Evolutionary conservation across 30 jellyfish, hydroid and myxozoan species (phyloP).

Genomic region (Aurelia sp.): DNA sequence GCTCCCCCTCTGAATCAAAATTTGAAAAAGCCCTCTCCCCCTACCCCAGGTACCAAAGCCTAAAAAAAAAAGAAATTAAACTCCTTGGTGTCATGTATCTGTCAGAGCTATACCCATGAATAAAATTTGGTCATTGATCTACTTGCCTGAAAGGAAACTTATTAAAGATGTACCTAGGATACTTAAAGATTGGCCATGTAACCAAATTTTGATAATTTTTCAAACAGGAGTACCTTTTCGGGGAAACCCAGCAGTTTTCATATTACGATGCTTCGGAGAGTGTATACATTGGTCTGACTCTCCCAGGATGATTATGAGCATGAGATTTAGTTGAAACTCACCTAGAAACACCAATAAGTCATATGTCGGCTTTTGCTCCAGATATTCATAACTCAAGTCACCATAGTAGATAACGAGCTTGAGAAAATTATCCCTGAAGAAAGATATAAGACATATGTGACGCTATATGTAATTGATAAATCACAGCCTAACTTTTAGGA

Average conservation of each 20-base stretch:
- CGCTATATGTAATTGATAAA: background rate
- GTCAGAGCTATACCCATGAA: no score
- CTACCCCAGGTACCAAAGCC: no score
- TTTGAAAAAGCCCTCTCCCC: no score
- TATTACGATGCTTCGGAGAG: background rate
- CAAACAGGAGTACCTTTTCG: no score
- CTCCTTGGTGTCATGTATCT: no score
- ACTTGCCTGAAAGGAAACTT: no score
- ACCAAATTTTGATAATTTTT: no score
- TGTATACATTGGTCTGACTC: background rate
- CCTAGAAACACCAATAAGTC: conserved; percentile 75
- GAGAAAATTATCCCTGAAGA: conserved; percentile 69
- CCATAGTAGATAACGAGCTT: conserved; percentile 72
- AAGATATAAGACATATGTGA: background rate
- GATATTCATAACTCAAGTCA: conserved; percentile 66
- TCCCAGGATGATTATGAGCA: background rate
- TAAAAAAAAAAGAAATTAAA: no score
- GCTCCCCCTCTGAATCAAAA: no score
- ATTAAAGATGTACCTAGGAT: no score
- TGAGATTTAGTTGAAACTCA: background rate
- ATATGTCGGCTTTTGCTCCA: conserved; percentile 85
- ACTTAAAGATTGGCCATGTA: no score
- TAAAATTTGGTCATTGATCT: no score
- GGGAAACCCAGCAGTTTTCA: background rate
- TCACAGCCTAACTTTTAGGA: background rate